These are phyloP conservation scores for Cheilinus undulatus DNA, from an alignment of 2,113 vertebrate genomes.

Conservation along the genomic window DNA sequence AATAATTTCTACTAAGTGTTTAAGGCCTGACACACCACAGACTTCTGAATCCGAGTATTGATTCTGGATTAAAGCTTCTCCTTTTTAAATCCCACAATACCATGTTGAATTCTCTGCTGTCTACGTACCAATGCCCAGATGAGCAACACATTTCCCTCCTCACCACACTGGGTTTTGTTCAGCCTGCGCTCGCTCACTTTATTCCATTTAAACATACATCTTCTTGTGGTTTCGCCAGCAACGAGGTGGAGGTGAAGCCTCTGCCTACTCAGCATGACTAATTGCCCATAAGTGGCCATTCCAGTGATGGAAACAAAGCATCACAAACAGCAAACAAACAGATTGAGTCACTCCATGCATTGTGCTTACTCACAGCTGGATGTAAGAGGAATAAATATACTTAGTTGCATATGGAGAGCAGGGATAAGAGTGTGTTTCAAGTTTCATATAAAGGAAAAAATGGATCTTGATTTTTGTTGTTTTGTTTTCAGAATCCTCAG, in stretches of 20 bases:
- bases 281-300: constrained; percentile 72
- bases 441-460: constrained; percentile 1
- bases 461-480: not conserved
- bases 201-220: constrained; percentile 51
- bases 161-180: not conserved
- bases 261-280: constrained; percentile 76
- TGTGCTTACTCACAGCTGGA: constrained; percentile 31
- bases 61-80: constrained; percentile 49
- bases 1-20: constrained; percentile 17
- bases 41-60: constrained; percentile 35
- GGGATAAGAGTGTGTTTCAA: not conserved
- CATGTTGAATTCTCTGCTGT: constrained; percentile 25
- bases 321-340: constrained; percentile 71
- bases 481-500: constrained; percentile 14
- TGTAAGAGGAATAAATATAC: not conserved
- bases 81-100: constrained; percentile 40
- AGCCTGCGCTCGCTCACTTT: constrained; percentile 14
- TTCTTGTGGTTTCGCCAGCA: constrained; percentile 49
- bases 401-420: not conserved
- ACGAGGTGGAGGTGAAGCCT: constrained; percentile 65
- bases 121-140: constrained; percentile 8
- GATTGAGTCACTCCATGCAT: constrained; percentile 61
- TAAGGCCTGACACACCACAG: constrained; percentile 7
- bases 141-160: constrained; percentile 4
- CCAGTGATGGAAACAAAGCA: constrained; percentile 67